Percentiles rank a stretch among this genome's conserved stretches.
These are phyloP conservation scores for Catostomus latipinnis DNA, from an alignment of 2,797 vertebrate species.

Conservation along the genomic window DNA sequence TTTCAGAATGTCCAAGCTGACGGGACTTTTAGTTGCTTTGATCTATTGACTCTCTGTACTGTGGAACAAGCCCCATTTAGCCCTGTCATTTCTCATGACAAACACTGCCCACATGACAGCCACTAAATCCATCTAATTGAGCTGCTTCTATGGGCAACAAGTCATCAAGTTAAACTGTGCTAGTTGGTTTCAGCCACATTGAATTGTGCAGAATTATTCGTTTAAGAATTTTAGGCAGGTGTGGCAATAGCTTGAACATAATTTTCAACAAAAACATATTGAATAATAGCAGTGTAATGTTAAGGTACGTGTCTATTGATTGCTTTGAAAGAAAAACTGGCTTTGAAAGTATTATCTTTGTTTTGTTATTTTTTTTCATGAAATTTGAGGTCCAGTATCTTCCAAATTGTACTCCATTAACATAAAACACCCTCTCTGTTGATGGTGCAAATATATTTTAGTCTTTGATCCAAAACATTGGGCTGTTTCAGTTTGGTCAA, in stretches of 20 bases:
- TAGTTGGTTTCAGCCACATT: slow-evolving; percentile 34
- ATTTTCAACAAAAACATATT: slow-evolving; percentile 22
- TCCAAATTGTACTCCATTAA: slow-evolving; percentile 2
- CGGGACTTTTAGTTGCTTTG: slow-evolving; percentile 78
- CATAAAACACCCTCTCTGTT: slow-evolving; percentile 30
- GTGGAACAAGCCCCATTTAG: slow-evolving; percentile 81
- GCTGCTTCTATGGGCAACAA: slow-evolving; percentile 63
- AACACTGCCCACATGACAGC: slow-evolving; percentile 76
- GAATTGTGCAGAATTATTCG: slow-evolving; percentile 38
- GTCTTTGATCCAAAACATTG: slow-evolving; percentile 23
- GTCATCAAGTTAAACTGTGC: slow-evolving; percentile 38
- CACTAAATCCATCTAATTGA: slow-evolving; percentile 80
- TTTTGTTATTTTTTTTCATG: slow-evolving; percentile 10
- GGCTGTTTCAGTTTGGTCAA: slow-evolving; percentile 21
- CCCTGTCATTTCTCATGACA: slow-evolving; percentile 83
- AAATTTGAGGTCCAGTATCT: slow-evolving; percentile 3
- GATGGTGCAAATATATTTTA: slow-evolving; percentile 34
- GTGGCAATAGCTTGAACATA: slow-evolving; percentile 30
- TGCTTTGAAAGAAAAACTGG: slow-evolving; percentile 12
- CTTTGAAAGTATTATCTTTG: background rate
- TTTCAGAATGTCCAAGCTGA: slow-evolving; percentile 69
- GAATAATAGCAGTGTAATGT: slow-evolving; percentile 12
- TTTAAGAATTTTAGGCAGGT: slow-evolving; percentile 45
- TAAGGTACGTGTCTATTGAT: slow-evolving; percentile 31
- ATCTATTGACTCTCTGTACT: slow-evolving; percentile 78